These are phyloP conservation scores for Enteromius fasciolatus DNA, from an alignment of 2,797 vertebrate genomes.

Conservation along the genomic window DNA sequence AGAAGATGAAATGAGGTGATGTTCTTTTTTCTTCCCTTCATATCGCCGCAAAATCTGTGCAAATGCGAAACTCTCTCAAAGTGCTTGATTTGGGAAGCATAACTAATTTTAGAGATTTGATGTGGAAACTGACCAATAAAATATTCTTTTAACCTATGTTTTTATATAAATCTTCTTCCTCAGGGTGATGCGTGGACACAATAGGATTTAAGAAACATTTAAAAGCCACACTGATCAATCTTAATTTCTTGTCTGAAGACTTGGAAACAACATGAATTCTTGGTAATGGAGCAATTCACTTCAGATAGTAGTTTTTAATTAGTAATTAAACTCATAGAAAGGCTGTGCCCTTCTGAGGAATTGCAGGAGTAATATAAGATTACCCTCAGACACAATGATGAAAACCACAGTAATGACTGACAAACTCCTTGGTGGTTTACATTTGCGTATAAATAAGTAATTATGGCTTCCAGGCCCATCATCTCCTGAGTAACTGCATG, in stretches of 20 bases:
- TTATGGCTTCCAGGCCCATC: constrained; percentile 43
- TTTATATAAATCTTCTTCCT: constrained; percentile 17
- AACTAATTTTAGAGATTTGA: constrained; percentile 44
- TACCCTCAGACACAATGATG: constrained; percentile 42
- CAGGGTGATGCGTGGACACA: constrained; percentile 6
- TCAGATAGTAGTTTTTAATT: constrained; percentile 44
- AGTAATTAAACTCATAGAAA: constrained; percentile 38
- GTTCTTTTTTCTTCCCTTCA: background rate
- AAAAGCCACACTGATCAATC: constrained; percentile 2
- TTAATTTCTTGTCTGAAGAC: background rate
- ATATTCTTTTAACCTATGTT: constrained; percentile 36
- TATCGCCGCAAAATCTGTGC: constrained; percentile 6
- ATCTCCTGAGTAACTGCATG: constrained; percentile 38
- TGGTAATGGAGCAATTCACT: constrained; percentile 32
- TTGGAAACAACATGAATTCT: constrained; percentile 15
- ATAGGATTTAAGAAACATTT: constrained; percentile 7
- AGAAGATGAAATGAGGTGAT: constrained; percentile 10
- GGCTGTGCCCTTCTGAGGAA: constrained; percentile 26
- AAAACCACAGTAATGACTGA: constrained; percentile 50
- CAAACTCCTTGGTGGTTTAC: constrained; percentile 45
- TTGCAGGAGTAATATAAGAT: constrained; percentile 36
- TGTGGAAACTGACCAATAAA: constrained; percentile 49
- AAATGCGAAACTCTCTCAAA: constrained; percentile 19
- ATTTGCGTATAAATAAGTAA: constrained; percentile 59
- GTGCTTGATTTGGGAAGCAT: constrained; percentile 36